A percentile compares a stretch with the other conserved stretches of the same genome.
Conservation (phyloP, 2,888 invertebrate species). For the Lingula anatina region DNA sequence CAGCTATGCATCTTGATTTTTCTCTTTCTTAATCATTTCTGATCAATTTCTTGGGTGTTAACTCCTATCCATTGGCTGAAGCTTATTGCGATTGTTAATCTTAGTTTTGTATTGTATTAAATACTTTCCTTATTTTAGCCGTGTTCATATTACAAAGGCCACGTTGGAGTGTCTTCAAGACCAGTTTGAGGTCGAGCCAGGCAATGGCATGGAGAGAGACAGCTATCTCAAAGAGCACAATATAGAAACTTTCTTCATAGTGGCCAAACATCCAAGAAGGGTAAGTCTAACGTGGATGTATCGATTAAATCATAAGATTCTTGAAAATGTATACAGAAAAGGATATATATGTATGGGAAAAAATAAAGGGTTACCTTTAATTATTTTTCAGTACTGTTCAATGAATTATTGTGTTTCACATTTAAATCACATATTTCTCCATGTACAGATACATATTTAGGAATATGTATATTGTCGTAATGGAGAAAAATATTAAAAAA, state of each 20-base stretch:
- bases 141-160: constrained; percentile 78
- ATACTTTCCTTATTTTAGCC: constrained; percentile 58
- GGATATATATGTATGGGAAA: constrained; percentile 1
- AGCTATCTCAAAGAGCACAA: constrained; percentile 71
- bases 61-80: too few species aligned
- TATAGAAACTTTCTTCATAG: constrained; percentile 79
- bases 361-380: background rate
- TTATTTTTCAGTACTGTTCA: background rate
- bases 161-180: constrained; percentile 80
- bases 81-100: too few species aligned
- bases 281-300: too few species aligned
- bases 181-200: constrained; percentile 86
- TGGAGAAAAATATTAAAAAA: too few species aligned
- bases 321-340: background rate
- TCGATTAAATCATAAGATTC: background rate
- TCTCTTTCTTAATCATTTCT: too few species aligned
- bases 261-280: constrained; percentile 78
- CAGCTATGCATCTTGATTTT: too few species aligned
- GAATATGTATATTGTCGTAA: background rate
- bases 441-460: background rate
- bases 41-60: too few species aligned
- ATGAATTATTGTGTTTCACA: background rate
- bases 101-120: too few species aligned
- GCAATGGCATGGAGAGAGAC: constrained; percentile 76
- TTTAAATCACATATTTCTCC: background rate